Evolutionary conservation across 2,888 invertebrate species (phyloP).

Genomic region (Chrysotoxum bicinctum): DNA sequence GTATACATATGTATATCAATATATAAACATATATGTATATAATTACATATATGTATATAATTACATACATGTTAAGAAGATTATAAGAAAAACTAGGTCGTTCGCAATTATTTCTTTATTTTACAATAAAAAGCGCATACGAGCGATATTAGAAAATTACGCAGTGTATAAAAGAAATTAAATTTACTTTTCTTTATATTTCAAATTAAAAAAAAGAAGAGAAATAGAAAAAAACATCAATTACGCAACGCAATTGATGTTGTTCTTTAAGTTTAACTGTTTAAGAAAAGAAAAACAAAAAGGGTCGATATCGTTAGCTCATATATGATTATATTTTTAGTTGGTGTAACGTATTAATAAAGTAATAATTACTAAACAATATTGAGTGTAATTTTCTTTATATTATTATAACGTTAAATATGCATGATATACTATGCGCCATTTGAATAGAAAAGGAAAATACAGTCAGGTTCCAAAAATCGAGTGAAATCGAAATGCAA

Average conservation of each 20-base stretch:
- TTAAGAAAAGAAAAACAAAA: conserved; percentile 16
- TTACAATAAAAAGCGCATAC: not conserved
- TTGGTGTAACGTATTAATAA: conserved; percentile 70
- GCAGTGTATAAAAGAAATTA: conserved; percentile 35
- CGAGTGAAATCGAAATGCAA: no score
- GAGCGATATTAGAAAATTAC: conserved; percentile 47
- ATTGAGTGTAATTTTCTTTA: not conserved
- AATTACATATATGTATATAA: not conserved
- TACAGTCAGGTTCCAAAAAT: no score
- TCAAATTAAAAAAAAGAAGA: not conserved
- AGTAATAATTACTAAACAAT: conserved; percentile 58
- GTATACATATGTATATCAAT: conserved; percentile 23
- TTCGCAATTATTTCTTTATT: conserved; percentile 20
- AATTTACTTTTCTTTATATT: conserved; percentile 21
- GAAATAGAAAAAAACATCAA: conserved; percentile 42
- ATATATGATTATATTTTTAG: conserved; percentile 62
- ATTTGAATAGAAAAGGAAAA: no score
- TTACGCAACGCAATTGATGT: conserved; percentile 62
- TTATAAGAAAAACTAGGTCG: conserved; percentile 9
- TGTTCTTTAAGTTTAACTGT: conserved; percentile 56
- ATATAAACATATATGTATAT: conserved; percentile 36
- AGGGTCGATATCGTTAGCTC: conserved; percentile 61
- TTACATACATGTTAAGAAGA: conserved; percentile 15
- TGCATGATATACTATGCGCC: no score
- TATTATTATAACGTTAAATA: not conserved